phyloP scores from a whole-genome alignment of 2,888 invertebrate genomes.

The Apotomis betuletana region DNA sequence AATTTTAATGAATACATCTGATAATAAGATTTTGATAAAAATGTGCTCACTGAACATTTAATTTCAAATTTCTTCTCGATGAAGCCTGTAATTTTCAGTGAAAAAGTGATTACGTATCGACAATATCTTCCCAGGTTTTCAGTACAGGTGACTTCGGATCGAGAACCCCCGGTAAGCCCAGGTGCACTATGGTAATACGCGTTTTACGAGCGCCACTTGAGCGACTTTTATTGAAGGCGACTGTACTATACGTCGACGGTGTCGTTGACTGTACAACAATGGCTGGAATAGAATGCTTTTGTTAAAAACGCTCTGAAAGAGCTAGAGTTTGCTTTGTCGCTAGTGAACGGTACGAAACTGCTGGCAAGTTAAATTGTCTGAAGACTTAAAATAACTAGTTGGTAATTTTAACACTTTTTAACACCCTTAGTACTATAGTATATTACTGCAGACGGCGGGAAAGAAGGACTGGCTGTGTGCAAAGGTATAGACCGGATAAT shows the following conservation, averaged over 20 bases:
- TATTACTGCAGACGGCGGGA: no score
- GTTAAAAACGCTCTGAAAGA: slow-evolving; percentile 30
- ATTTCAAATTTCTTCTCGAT: no score
- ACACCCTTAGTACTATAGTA: no score
- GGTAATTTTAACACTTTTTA: no score
- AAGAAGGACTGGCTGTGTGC: no score
- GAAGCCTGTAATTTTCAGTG: no score
- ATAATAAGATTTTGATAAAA: no score
- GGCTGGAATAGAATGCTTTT: slow-evolving; percentile 21
- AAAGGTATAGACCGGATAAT: no score
- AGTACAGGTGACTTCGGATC: background rate
- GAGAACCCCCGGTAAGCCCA: background rate
- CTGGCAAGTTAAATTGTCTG: background rate
- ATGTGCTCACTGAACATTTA: no score
- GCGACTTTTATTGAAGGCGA: slow-evolving; percentile 21
- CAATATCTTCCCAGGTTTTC: no score
- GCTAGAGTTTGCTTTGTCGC: slow-evolving; percentile 7
- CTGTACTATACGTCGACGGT: slow-evolving; percentile 10
- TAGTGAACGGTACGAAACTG: background rate
- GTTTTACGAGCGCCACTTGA: slow-evolving; percentile 17
- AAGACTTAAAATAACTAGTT: background rate
- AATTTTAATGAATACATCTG: no score
- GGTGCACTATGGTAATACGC: slow-evolving; percentile 9
- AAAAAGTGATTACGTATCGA: no score
- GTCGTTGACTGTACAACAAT: slow-evolving; percentile 36